These are phyloP conservation scores for Cyanistes caeruleus DNA, from an alignment of 2,113 vertebrate genomes.

Conservation along the genomic window DNA sequence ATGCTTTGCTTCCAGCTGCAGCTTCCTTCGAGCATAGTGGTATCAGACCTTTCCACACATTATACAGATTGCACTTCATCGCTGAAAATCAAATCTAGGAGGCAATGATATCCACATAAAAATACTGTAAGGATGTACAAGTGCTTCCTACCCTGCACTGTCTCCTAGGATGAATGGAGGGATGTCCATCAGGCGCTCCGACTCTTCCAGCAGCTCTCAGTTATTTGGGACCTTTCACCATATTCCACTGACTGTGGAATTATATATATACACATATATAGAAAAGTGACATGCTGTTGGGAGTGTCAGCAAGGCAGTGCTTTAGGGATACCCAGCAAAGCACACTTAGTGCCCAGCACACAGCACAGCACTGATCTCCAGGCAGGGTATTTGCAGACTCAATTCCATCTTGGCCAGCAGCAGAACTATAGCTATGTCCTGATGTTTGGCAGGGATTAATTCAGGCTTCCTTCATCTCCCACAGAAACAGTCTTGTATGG, in stretches of 20 bases:
- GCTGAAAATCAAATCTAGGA: constrained; percentile 50
- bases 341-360: neutral
- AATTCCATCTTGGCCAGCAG: neutral
- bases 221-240: neutral
- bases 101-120: neutral
- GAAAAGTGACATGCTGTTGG: neutral
- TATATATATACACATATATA: no score
- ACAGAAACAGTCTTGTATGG: neutral
- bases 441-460: neutral
- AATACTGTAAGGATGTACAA: neutral
- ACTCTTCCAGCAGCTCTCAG: neutral
- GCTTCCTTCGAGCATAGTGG: neutral
- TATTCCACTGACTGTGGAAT: neutral
- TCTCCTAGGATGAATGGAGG: neutral
- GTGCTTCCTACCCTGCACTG: neutral
- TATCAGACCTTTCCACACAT: constrained; percentile 37
- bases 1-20: neutral
- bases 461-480: neutral
- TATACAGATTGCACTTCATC: constrained; percentile 38
- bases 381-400: neutral
- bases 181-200: neutral
- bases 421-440: neutral
- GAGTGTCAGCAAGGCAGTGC: neutral
- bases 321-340: neutral
- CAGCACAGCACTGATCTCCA: accelerated